Evolutionary conservation across 2,888 invertebrate genomes (phyloP).

Genomic region (Deilephila elpenor): DNA sequence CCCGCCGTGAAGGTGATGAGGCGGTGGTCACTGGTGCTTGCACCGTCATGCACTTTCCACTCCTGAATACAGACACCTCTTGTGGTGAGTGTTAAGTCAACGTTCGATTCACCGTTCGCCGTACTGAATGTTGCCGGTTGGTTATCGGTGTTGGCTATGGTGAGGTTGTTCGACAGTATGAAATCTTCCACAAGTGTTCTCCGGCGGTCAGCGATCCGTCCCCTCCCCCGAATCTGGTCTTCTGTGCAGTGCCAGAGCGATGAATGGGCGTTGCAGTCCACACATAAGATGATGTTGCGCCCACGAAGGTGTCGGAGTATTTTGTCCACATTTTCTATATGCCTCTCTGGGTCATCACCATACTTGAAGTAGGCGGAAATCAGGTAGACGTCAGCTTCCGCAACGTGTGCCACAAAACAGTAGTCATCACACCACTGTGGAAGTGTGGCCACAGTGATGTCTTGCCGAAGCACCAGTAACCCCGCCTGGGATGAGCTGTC

Average conservation of each 20-base stretch:
- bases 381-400: neutral
- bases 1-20: slow-evolving; percentile 46
- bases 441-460: slow-evolving; percentile 33
- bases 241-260: slow-evolving; percentile 41
- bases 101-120: slow-evolving; percentile 8
- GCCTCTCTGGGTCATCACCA: slow-evolving; percentile 26
- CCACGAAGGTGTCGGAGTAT: slow-evolving; percentile 9
- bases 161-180: neutral
- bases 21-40: slow-evolving; percentile 20
- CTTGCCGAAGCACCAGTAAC: slow-evolving; percentile 24
- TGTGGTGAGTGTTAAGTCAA: slow-evolving; percentile 20
- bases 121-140: slow-evolving; percentile 31
- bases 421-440: slow-evolving; percentile 36
- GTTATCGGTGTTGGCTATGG: neutral
- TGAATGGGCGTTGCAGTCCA: slow-evolving; percentile 47
- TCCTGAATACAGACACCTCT: neutral
- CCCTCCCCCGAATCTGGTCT: slow-evolving; percentile 35
- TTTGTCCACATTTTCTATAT: slow-evolving; percentile 33
- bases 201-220: slow-evolving; percentile 29
- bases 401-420: slow-evolving; percentile 33
- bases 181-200: slow-evolving; percentile 17
- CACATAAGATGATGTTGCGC: slow-evolving; percentile 32
- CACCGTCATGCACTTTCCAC: neutral
- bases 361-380: slow-evolving; percentile 40
- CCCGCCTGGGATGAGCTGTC: neutral